phyloP scores from a whole-genome alignment of 2,888 invertebrate genomes.

The Heteromyza rotundicornis region DNA sequence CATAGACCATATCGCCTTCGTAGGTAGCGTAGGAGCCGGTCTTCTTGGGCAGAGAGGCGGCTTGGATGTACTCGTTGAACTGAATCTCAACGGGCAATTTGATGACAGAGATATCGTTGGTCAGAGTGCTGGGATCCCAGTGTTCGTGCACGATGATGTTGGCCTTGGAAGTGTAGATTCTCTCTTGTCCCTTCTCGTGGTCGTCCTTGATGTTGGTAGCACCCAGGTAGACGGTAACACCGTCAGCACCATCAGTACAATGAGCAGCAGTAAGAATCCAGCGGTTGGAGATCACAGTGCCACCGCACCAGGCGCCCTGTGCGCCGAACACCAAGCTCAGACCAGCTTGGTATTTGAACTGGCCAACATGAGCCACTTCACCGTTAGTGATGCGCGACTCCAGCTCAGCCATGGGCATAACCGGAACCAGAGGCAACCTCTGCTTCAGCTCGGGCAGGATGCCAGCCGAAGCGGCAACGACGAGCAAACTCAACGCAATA shows the following conservation, averaged over 20 bases:
- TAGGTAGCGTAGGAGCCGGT: conserved; percentile 30
- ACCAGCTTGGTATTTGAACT: conserved; percentile 41
- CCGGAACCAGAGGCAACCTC: conserved; percentile 18
- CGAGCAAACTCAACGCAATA: conserved; percentile 30
- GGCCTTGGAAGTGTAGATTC: conserved; percentile 27
- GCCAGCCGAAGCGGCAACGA: conserved; percentile 32
- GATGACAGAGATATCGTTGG: conserved; percentile 49
- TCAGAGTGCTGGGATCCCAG: conserved; percentile 29
- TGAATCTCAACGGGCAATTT: conserved; percentile 35
- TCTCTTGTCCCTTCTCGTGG: conserved; percentile 35
- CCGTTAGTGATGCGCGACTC: conserved; percentile 38
- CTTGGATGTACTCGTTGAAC: conserved; percentile 37
- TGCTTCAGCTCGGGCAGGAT: neutral
- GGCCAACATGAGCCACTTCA: conserved; percentile 26
- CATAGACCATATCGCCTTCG: conserved; percentile 34
- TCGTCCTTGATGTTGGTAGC: conserved; percentile 32
- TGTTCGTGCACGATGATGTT: conserved; percentile 37
- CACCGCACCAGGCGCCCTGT: conserved; percentile 44
- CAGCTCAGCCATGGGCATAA: conserved; percentile 12
- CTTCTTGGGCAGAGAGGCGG: conserved; percentile 38
- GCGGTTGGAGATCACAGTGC: conserved; percentile 39
- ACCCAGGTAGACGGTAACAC: conserved; percentile 39
- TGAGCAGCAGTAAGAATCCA: conserved; percentile 47
- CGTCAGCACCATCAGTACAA: conserved; percentile 34
- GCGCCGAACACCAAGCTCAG: conserved; percentile 21